These are phyloP conservation scores for Drosophila chauvacae DNA, from an alignment of 1,140 invertebrate species.

Conservation along the genomic window DNA sequence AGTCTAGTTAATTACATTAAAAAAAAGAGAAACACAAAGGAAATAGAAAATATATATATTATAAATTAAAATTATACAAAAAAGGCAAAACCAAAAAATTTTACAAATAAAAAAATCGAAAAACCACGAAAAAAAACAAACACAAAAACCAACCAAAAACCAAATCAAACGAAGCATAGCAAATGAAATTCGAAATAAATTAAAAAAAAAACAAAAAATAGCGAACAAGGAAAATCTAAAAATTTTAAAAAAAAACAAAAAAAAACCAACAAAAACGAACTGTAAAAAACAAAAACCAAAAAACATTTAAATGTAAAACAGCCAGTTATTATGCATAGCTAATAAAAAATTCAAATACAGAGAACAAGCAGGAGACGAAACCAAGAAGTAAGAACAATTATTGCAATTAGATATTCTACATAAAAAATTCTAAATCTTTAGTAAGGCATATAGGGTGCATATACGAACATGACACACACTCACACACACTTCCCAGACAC, in stretches of 20 bases:
- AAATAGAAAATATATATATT: conserved; percentile 59
- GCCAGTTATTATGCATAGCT: conserved; percentile 76
- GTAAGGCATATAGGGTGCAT: conserved; percentile 62
- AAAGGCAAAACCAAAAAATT: conserved; percentile 42
- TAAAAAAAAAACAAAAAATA: conserved; percentile 28
- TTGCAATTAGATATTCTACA: conserved; percentile 80
- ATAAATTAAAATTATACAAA: conserved; percentile 64
- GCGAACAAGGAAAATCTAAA: conserved; percentile 35
- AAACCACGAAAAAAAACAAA: conserved; percentile 45
- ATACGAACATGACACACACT: conserved; percentile 26
- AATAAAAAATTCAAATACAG: conserved; percentile 55
- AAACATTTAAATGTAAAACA: conserved; percentile 77
- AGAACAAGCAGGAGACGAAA: conserved; percentile 22
- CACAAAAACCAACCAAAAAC: conserved; percentile 48
- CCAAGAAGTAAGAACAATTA: conserved; percentile 49
- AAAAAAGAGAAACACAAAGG: conserved; percentile 49
- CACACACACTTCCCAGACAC: not conserved
- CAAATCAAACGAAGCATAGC: conserved; percentile 77
- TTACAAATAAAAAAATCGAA: conserved; percentile 54
- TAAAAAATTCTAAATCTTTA: conserved; percentile 73
- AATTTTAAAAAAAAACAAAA: conserved; percentile 16
- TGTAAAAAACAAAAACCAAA: conserved; percentile 49
- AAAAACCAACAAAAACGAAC: conserved; percentile 55
- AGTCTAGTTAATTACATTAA: conserved; percentile 79
- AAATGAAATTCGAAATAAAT: conserved; percentile 70